Base-by-base conservation (phyloP, 2,888 invertebrate species). In the Polyploca ridens region DNA sequence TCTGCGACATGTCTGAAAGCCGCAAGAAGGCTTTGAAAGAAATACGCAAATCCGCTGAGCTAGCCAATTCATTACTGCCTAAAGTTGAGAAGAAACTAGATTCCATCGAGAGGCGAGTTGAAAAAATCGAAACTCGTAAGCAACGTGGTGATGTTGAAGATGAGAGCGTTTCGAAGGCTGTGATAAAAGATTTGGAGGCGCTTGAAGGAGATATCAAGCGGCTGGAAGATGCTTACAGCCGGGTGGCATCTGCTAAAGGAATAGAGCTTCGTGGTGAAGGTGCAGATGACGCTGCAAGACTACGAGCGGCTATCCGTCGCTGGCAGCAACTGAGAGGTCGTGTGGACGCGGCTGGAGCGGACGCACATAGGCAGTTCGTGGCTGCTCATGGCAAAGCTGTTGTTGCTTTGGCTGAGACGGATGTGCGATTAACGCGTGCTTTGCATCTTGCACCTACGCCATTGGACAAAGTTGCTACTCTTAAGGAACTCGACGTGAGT, bases 1-100 rank as follows among this genome's bases (percentile, higher is more conserved):
- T 97, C 2, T 97, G 97, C 79, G 95, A 95, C 3, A 94, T 95
- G 81, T 97, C 97, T 0, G 95, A 96, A 7, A 96, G 96, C 64
- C 94, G 96, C 3, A 93, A 93, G 73, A 86, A 79, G 10, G 82
- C 88, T 0, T 82, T 94, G 1, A 90, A 88, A 65, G 93, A 94
- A 67, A 82, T 92, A 13, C 89, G 90, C 5, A 97, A 97, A 84
- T 94, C 95, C 0, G 96, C 95, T 66, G 96, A 97, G 66, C 85
- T 95, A 1, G 87, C 96, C 3, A 95, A 95, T 69, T 89, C 94
- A 0, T 95, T 97, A 94, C 79, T 97, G 38, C 91, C 90, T 0
- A 94, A 95, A 63, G 95, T 96, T 54, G 97, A 97, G 70, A 89
- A 93, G 58, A 94, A 94, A 68, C 84, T 97, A 2, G 89, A 95